phyloP scores from a whole-genome alignment of 2,113 vertebrate species.

The Falco punctatus region DNA sequence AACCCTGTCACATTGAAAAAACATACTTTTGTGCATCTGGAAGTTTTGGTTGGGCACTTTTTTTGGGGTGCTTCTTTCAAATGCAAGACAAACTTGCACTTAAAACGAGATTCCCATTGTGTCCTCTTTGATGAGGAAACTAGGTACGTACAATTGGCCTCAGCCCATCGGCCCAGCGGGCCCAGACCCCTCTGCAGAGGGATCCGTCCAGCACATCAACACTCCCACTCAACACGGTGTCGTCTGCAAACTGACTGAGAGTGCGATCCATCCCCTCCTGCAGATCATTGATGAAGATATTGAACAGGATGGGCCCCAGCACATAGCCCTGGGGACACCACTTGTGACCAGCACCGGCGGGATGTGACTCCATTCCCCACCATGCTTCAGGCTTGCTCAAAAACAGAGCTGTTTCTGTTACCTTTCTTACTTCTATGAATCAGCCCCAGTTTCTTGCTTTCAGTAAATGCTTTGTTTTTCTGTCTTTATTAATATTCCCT shows the following conservation, averaged over 20 bases:
- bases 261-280: not conserved
- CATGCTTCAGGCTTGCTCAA: not conserved
- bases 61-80: not conserved
- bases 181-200: not conserved
- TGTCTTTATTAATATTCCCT: not conserved
- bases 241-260: not conserved
- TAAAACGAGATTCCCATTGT: not conserved
- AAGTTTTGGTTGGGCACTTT: not conserved
- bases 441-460: not conserved
- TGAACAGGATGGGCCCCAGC: not conserved
- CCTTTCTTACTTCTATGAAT: not conserved
- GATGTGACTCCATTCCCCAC: not conserved
- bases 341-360: rapidly evolving
- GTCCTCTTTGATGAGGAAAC: not conserved
- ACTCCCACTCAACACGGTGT: not conserved
- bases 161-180: rapidly evolving
- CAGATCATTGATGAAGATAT: not conserved
- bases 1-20: not conserved
- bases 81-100: not conserved
- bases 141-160: not conserved
- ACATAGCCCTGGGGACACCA: not conserved
- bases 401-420: not conserved
- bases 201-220: not conserved
- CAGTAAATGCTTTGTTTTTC: not conserved
- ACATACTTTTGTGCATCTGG: not conserved